phyloP scores from a whole-genome alignment of 2,888 invertebrate species.

The Cryptus viduatorius region DNA sequence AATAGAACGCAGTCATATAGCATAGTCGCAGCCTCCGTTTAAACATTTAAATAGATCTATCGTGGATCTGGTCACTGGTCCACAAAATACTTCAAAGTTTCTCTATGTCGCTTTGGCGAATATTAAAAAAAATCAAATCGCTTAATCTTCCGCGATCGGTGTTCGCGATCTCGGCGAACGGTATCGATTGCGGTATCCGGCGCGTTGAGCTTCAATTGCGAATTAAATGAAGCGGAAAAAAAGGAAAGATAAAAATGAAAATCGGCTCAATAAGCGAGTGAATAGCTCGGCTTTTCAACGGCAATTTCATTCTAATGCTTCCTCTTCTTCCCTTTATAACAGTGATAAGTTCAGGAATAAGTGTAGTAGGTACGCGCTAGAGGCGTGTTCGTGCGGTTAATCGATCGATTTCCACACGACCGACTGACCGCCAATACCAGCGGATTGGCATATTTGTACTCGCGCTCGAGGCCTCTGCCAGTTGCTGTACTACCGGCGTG shows the following conservation, averaged over 20 bases:
- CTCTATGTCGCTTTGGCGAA: not conserved
- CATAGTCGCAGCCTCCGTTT: constrained; percentile 37
- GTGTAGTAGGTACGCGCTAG: constrained; percentile 21
- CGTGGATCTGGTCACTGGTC: constrained; percentile 6
- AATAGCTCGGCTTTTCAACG: constrained; percentile 23
- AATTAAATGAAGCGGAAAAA: constrained; percentile 15
- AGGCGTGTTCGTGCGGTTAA: constrained; percentile 62
- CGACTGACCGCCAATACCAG: constrained; percentile 61
- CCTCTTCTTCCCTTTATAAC: constrained; percentile 6
- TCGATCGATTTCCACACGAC: constrained; percentile 67
- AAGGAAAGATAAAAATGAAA: not conserved
- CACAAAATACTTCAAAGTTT: constrained; percentile 6
- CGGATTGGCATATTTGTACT: constrained; percentile 38
- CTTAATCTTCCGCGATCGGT: not conserved
- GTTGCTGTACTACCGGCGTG: constrained; percentile 29
- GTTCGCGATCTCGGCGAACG: not conserved
- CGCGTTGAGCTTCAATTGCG: not conserved
- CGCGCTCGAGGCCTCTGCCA: not conserved
- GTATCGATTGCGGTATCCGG: constrained; percentile 30
- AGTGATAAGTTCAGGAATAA: constrained; percentile 32
- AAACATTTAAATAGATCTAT: constrained; percentile 59
- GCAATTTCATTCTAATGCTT: constrained; percentile 40
- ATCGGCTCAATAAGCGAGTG: constrained; percentile 17
- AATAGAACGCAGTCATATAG: constrained; percentile 59
- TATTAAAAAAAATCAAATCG: not conserved